phyloP scores from a whole-genome alignment of 2,113 vertebrate species.

The Gallinago media region DNA sequence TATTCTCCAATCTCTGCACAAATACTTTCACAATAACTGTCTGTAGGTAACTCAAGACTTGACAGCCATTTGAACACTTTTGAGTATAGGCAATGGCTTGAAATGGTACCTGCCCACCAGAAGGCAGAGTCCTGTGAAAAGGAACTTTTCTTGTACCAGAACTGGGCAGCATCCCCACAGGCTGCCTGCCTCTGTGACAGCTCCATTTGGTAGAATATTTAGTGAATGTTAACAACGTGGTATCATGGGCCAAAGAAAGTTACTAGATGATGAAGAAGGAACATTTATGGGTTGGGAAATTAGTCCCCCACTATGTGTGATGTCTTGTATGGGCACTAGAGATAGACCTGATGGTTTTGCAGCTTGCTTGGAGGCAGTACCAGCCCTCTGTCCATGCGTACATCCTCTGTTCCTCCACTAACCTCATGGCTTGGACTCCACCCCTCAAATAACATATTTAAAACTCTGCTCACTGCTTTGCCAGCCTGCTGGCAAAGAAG shows the following conservation, averaged over 20 bases:
- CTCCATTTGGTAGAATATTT: not conserved
- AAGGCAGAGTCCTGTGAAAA: not conserved
- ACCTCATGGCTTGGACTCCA: not conserved
- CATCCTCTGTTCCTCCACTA: not conserved
- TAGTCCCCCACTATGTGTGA: no score
- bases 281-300: not conserved
- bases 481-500: not conserved
- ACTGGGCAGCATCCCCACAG: not conserved
- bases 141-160: not conserved
- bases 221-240: not conserved
- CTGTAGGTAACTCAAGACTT: not conserved
- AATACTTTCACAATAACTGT: not conserved
- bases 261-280: not conserved
- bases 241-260: not conserved
- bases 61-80: not conserved
- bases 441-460: not conserved
- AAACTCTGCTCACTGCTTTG: not conserved
- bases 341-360: not conserved
- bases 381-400: accelerated
- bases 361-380: not conserved
- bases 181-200: not conserved
- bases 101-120: not conserved
- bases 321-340: not conserved
- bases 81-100: not conserved
- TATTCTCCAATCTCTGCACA: not conserved